Evolutionary conservation across 2,113 vertebrate species (phyloP).

Genomic region (Notechis scutatus): DNA sequence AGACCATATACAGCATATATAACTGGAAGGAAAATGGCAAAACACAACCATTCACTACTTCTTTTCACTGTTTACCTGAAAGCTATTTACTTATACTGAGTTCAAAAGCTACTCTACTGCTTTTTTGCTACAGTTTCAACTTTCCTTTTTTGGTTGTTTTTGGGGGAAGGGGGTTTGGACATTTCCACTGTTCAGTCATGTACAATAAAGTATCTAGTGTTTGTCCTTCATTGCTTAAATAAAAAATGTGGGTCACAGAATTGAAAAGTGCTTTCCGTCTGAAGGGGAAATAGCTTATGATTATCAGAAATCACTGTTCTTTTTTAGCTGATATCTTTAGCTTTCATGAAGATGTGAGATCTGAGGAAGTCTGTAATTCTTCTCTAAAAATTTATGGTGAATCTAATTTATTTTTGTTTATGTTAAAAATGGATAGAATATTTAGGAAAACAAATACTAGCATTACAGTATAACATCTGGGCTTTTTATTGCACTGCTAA

Average conservation of each 20-base stretch:
- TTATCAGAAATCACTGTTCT: slow-evolving; percentile 19
- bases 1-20: not conserved
- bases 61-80: not conserved
- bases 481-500: not conserved
- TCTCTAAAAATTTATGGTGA: not conserved
- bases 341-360: not conserved
- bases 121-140: not conserved
- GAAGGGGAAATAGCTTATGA: slow-evolving; percentile 32
- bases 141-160: not conserved
- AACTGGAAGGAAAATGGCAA: not conserved
- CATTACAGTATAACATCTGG: not conserved
- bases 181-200: not conserved
- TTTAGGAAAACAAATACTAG: not conserved
- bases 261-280: slow-evolving; percentile 32
- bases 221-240: slow-evolving; percentile 17
- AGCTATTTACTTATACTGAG: not conserved
- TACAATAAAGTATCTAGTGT: slow-evolving; percentile 32
- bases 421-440: not conserved
- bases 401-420: not conserved
- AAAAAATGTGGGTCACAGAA: slow-evolving; percentile 53
- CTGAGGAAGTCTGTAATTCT: not conserved
- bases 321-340: not conserved
- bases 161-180: not conserved
- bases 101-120: not conserved
- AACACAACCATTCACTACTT: not conserved